Evolutionary conservation across 2,113 vertebrate species (phyloP), one percentile per base, ranked within the genome.

Genomic region (Triplophysa siluroides): DNA sequence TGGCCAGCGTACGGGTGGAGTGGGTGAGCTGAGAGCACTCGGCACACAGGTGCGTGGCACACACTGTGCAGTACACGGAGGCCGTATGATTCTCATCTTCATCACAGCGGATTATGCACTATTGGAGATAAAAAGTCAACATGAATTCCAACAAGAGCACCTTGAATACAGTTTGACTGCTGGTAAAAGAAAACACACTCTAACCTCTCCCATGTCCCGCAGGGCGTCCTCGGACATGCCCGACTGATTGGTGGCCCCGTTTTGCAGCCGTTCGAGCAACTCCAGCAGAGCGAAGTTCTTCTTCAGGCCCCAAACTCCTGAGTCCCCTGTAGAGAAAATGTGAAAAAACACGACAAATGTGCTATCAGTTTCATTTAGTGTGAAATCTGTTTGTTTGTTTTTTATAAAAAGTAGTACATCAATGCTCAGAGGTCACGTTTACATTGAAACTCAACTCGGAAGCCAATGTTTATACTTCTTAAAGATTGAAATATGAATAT

Each of bases 201-300:
- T 85, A 94, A 99, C 98, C 93, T 99, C 97, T 91, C 96, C 97
- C 91, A 95, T 95, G 4, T 95, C 93, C 66, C 92, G 95, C 87
- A 96, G 86, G 23, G 90, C 88, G 62, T 98, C 98, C 87, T 98
- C 98, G 19, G 93, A 86, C 66, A 93, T 92, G 18, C 96, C 95
- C 19, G 92, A 94, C 77, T 96, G 96, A 86, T 95, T 95, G 86
- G 89, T 88, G 2, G 96, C 94, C 45, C 98, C 98, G 87, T 98
- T 98, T 87, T 99, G 98, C 56, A 99, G 92, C 45, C 98, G 93
- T 88, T 99, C 98, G 85, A 98, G 85, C 19, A 99, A 95, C 80
- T 98, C 98, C 74, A 99, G 91, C 84, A 98, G 92, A 84, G 98
- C 97, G 92, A 99, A 99, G 90, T 99, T 99, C 89, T 99, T 99